Percentiles rank a stretch among this genome's conserved stretches.
phyloP scores from a whole-genome alignment of 2,113 vertebrate genomes.

The Tylochromis polylepis region DNA sequence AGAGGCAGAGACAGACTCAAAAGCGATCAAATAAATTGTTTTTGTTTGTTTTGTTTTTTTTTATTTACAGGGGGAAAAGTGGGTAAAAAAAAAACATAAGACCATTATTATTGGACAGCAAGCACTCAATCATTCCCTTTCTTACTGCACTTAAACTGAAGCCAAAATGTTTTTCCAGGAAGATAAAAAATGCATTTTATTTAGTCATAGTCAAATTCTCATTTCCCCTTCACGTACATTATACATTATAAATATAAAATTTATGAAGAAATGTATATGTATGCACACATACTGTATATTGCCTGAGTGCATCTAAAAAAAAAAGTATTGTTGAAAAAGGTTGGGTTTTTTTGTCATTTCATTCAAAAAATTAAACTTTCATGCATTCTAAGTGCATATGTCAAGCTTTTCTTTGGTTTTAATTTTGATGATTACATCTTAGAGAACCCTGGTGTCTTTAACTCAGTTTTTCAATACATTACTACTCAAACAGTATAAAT shows the following conservation, averaged over 20 bases:
- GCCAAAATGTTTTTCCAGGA: background rate
- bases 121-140: background rate
- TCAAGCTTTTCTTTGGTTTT: background rate
- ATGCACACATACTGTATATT: background rate
- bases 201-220: background rate
- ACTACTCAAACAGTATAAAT: background rate
- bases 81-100: background rate
- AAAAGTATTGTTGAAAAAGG: background rate
- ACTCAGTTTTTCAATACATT: background rate
- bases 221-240: background rate
- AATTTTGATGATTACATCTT: background rate
- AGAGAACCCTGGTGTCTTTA: background rate
- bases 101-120: slow-evolving; percentile 18
- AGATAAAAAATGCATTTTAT: background rate
- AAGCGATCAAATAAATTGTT: background rate
- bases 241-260: accelerated
- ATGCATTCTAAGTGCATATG: background rate
- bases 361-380: background rate
- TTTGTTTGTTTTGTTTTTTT: background rate
- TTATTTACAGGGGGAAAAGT: slow-evolving; percentile 8
- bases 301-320: background rate
- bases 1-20: background rate
- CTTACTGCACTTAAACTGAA: background rate
- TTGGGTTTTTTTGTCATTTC: background rate
- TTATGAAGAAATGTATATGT: background rate